Conservation (phyloP, 2,797 vertebrate species). For the Selene dorsalis region DNA sequence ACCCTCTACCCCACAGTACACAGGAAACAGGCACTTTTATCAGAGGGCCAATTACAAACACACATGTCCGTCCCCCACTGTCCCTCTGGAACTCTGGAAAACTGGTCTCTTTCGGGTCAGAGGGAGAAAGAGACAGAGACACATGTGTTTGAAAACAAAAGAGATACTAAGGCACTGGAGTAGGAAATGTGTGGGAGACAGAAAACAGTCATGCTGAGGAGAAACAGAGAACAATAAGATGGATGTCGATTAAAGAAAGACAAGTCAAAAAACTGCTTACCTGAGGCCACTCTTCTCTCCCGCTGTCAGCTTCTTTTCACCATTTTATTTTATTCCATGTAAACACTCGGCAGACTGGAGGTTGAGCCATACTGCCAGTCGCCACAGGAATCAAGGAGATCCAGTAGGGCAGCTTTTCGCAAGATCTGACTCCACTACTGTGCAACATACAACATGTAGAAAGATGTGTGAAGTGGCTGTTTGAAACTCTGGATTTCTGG, state of each 20-base stretch:
- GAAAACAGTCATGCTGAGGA: constrained; percentile 38
- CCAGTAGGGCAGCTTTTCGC: constrained; percentile 71
- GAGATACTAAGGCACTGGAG: not conserved
- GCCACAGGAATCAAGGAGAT: constrained; percentile 73
- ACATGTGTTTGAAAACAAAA: constrained; percentile 41
- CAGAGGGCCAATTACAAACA: constrained; percentile 61
- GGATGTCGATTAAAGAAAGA: not conserved
- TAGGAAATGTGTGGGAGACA: constrained; percentile 60
- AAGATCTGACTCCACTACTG: not conserved
- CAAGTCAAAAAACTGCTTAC: constrained; percentile 41
- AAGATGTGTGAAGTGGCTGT: not conserved
- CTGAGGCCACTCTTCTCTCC: constrained; percentile 24
- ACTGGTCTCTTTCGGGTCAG: not conserved
- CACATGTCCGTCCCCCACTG: constrained; percentile 46
- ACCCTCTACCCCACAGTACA: constrained; percentile 31
- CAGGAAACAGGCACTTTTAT: constrained; percentile 64
- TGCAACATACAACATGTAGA: constrained; percentile 17
- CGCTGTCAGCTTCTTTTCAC: constrained; percentile 7
- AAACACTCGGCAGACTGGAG: constrained; percentile 6
- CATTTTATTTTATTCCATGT: constrained; percentile 24
- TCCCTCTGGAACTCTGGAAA: constrained; percentile 32
- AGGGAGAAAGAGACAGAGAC: constrained; percentile 25
- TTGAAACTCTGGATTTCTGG: constrained; percentile 1
- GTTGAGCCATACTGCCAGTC: constrained; percentile 13
- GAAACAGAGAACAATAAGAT: constrained; percentile 20